A percentile compares a stretch with the other conserved stretches of the same genome.
phyloP scores from a whole-genome alignment of 2,113 vertebrate genomes.

The Hemiprocne comata region DNA sequence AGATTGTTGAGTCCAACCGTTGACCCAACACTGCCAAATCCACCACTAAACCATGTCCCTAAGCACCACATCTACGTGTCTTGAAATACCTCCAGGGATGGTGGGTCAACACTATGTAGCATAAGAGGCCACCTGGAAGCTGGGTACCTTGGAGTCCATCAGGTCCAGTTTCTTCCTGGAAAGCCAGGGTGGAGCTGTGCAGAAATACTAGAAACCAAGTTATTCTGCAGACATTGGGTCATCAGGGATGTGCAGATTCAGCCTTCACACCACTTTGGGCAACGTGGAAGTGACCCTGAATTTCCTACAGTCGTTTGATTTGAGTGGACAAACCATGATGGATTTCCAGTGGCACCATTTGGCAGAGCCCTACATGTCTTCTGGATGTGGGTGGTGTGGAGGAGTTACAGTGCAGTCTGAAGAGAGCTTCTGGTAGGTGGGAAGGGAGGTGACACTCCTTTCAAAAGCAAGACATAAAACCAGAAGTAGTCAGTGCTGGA shows the following conservation, averaged over 20 bases:
- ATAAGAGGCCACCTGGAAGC: not conserved
- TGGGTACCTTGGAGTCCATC: not conserved
- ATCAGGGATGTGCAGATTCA: not conserved
- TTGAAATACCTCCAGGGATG: not conserved
- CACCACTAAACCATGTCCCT: not conserved
- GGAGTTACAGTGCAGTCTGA: not conserved
- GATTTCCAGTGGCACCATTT: not conserved
- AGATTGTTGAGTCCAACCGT: accelerated
- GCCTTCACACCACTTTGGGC: not conserved
- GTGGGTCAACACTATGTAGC: not conserved
- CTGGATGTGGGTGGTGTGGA: not conserved
- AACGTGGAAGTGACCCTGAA: no score
- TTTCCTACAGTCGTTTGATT: not conserved
- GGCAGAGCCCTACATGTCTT: not conserved
- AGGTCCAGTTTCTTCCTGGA: not conserved
- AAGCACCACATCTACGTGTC: accelerated
- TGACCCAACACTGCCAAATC: not conserved
- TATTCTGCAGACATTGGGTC: not conserved
- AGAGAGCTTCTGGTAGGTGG: not conserved
- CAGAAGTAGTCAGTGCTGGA: not conserved
- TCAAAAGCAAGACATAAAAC: not conserved
- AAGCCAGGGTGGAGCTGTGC: not conserved
- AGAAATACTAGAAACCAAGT: not conserved
- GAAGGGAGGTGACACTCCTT: not conserved
- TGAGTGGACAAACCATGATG: not conserved